Percentiles rank a stretch among this genome's conserved stretches.
These are phyloP conservation scores for Tachycineta bicolor DNA, from an alignment of 2,113 vertebrate genomes.

Conservation along the genomic window DNA sequence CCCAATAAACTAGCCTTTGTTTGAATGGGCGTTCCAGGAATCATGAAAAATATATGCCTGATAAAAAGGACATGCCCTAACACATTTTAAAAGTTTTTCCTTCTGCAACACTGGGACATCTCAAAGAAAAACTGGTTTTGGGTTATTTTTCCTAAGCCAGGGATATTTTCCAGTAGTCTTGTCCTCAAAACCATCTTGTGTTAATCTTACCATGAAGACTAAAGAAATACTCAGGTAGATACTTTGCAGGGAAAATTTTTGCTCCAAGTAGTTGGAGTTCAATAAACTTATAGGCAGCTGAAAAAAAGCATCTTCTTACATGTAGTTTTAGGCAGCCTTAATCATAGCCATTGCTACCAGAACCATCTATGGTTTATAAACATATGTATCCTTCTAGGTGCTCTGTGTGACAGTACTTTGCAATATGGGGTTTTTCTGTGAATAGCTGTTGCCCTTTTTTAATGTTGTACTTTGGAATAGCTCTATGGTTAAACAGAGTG, in stretches of 20 bases:
- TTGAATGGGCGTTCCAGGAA: neutral
- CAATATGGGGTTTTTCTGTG: neutral
- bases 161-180: neutral
- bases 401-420: neutral
- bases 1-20: neutral
- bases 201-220: neutral
- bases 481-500: neutral
- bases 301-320: neutral
- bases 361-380: neutral
- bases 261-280: neutral
- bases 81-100: neutral
- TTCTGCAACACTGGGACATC: neutral
- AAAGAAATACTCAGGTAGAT: neutral
- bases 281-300: neutral
- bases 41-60: neutral
- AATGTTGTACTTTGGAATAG: neutral
- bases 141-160: neutral
- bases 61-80: neutral
- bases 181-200: neutral
- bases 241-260: neutral
- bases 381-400: neutral
- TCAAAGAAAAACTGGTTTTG: neutral
- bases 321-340: neutral
- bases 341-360: neutral
- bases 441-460: neutral